Base-by-base conservation (phyloP, 1,140 invertebrate species). In the Panagrolaimus sp. region DNA sequence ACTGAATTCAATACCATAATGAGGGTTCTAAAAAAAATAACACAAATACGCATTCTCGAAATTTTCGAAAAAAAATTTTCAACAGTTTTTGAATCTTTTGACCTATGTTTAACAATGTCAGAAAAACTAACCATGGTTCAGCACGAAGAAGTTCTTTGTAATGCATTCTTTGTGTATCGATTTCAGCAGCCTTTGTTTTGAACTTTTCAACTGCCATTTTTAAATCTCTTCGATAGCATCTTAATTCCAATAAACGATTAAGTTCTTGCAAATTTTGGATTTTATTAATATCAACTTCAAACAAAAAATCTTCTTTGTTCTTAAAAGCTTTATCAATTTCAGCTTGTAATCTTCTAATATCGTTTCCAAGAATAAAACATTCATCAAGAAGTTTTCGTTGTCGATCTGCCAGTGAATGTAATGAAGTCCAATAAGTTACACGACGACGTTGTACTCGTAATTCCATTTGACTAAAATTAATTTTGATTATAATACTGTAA, bases 81-180 rank as follows among this genome's bases (percentile, higher is more conserved):
- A n/a, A n/a, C n/a, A n/a, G n/a, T n/a, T n/a, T n/a, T n/a, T n/a
- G n/a, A n/a, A 2, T 46, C 17, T 24, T 72, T 55, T 63, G 9
- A 47, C 32, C 47, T 7, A 38, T 32, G 48, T 74, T 24, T 21
- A 28, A 15, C 26, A 5, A 38, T 7, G 32, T 67, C 1, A 0
- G 17, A 58, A 10, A 17, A 17, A 47, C 63, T 47, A 21, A 65
- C 63, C 26, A 26, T 26, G 63, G 63, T 24, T 44, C 17, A 15
- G 24, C 24, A 12, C 12, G 43, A 6, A 44, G 26, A 46, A 70
- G 32, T 70, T 66, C 38, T 17, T 44, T 73, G 15, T 24, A 38
- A 32, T 71, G 24, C 68, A 43, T 65, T 52, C 67, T 70, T 70
- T 43, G 63, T 12, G 73, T 71, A 66, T 63, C 55, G 67, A 73